A percentile compares a stretch with the other conserved stretches of the same genome.
Evolutionary conservation across 2,113 vertebrate genomes (phyloP).

Genomic region (Hepsetus odoe): DNA sequence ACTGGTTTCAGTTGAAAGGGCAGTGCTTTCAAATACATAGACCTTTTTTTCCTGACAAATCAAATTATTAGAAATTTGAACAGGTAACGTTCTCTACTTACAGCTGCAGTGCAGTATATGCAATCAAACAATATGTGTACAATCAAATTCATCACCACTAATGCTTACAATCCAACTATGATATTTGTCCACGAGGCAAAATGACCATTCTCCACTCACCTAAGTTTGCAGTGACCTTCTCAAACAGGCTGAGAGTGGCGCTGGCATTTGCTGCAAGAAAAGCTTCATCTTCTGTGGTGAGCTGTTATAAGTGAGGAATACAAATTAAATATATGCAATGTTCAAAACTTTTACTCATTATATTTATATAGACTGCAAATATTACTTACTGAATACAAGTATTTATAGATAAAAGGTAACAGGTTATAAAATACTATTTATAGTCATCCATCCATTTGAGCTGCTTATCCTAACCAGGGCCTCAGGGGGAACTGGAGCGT

Average conservation of each 20-base stretch:
- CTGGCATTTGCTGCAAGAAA: constrained; percentile 91
- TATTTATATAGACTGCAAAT: no score
- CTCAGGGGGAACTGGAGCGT: no score
- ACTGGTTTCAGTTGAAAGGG: no score
- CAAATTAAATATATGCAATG: no score
- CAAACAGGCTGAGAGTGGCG: constrained; percentile 90
- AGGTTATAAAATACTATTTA: no score
- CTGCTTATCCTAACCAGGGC: no score
- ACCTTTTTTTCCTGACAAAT: background rate
- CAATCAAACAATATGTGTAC: background rate
- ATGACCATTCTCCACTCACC: constrained; percentile 74
- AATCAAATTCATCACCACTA: background rate
- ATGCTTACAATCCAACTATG: background rate
- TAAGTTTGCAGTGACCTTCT: constrained; percentile 86
- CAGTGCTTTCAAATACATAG: no score
- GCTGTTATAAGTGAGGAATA: constrained; percentile 66
- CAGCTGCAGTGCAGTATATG: background rate
- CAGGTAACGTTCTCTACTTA: background rate
- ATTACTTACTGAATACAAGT: no score
- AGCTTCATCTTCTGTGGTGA: constrained; percentile 86
- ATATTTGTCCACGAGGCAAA: background rate
- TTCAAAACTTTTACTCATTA: background rate
- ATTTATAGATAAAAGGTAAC: no score
- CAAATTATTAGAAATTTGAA: background rate
- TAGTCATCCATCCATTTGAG: no score